These are phyloP conservation scores for Eristalinus aeneus DNA, from an alignment of 2,888 invertebrate genomes.

Conservation along the genomic window DNA sequence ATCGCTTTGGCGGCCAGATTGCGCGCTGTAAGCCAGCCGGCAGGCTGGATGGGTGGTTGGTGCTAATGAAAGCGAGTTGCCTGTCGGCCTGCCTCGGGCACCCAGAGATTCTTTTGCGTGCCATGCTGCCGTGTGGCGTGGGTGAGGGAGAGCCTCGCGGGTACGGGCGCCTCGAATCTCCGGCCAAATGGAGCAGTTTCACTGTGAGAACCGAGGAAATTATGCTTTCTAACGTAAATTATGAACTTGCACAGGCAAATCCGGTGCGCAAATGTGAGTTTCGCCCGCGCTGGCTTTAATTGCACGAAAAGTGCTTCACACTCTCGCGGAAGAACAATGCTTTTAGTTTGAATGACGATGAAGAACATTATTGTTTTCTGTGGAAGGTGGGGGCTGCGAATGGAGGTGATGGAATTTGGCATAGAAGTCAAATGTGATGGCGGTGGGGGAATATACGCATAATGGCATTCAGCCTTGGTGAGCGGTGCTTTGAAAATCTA, in stretches of 20 bases:
- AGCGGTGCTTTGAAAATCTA: neutral
- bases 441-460: neutral
- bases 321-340: constrained; percentile 1
- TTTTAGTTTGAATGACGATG: constrained; percentile 12
- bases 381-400: neutral
- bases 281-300: constrained; percentile 19
- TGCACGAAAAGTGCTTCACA: constrained; percentile 17
- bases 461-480: neutral
- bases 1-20: neutral
- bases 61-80: constrained; percentile 44
- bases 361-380: neutral
- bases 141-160: neutral
- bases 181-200: constrained; percentile 35
- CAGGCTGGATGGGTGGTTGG: neutral
- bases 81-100: neutral
- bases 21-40: constrained; percentile 16
- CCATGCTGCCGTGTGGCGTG: neutral
- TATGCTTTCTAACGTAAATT: constrained; percentile 38
- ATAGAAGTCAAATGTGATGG: neutral
- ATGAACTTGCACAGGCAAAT: constrained; percentile 27
- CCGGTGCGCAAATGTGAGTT: constrained; percentile 13
- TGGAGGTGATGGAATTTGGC: neutral
- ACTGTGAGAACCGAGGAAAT: constrained; percentile 38
- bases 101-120: neutral
- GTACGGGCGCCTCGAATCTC: neutral